Conservation (phyloP, 2,797 vertebrate species). For the Pogoniulus pusillus region DNA sequence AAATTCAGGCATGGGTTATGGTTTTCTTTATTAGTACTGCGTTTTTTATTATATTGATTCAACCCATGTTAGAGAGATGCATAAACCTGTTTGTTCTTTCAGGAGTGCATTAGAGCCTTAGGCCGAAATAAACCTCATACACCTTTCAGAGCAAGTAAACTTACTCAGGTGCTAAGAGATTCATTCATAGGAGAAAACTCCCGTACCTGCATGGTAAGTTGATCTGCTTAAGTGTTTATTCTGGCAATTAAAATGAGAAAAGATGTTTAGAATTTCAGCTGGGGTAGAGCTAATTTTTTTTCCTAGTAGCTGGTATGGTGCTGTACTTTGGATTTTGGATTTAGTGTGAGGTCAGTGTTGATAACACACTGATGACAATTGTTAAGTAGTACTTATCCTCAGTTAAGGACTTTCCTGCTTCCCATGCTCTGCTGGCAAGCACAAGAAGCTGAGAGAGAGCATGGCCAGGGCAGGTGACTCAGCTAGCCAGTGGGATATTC, state of each 20-base stretch:
- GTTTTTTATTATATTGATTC: not conserved
- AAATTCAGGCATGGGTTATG: not conserved
- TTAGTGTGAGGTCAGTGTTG: not conserved
- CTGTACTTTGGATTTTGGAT: not conserved
- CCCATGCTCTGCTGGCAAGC: not conserved
- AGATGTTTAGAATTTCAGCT: not conserved
- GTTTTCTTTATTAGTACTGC: not conserved
- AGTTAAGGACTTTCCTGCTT: not conserved
- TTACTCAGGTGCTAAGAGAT: constrained; percentile 96
- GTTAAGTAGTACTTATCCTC: not conserved
- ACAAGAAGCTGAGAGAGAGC: not conserved
- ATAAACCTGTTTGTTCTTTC: constrained; percentile 29
- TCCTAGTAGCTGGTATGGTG: not conserved
- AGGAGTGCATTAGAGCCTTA: constrained; percentile 98
- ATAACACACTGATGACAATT: not conserved
- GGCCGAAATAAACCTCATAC: constrained; percentile 97
- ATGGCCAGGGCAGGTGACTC: not conserved
- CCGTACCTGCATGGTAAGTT: constrained; percentile 95
- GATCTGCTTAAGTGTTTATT: not conserved
- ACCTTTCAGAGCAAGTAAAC: constrained; percentile 96
- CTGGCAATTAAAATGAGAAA: not conserved
- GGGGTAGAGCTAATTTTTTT: not conserved
- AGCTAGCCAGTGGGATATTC: not conserved
- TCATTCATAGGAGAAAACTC: constrained; percentile 99
- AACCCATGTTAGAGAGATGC: not conserved